phyloP scores from a whole-genome alignment of 2,797 vertebrate species.

The Girardinus metallicus region DNA sequence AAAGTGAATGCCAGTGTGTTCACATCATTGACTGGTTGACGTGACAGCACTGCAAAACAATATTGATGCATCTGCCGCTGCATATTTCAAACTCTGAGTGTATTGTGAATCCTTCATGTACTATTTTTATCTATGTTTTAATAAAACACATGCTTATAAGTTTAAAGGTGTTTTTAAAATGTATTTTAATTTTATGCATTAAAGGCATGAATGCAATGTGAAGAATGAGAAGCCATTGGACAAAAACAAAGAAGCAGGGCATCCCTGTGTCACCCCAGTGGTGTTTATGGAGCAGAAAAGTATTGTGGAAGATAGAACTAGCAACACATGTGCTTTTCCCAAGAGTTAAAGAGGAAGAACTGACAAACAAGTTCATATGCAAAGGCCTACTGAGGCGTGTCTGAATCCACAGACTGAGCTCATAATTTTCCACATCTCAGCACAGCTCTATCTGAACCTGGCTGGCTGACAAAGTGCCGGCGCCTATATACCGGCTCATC shows the following conservation, averaged over 20 bases:
- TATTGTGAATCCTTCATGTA: neutral
- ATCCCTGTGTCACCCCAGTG: conserved; percentile 33
- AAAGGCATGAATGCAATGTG: neutral
- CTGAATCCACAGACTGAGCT: conserved; percentile 28
- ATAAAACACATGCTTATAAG: neutral
- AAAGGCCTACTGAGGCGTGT: conserved; percentile 19
- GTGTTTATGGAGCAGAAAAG: conserved; percentile 31
- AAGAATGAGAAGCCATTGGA: conserved; percentile 17
- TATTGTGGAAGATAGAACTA: conserved; percentile 39
- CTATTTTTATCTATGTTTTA: neutral
- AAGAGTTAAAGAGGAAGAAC: conserved; percentile 14
- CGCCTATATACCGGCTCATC: conserved; percentile 47
- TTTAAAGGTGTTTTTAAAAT: neutral
- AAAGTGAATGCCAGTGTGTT: conserved; percentile 28
- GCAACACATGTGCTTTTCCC: conserved; percentile 22
- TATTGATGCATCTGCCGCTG: neutral
- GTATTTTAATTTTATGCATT: neutral
- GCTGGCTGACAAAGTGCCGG: conserved; percentile 41
- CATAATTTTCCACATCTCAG: conserved; percentile 43
- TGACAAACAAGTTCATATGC: neutral
- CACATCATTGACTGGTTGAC: conserved; percentile 21
- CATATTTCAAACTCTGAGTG: neutral
- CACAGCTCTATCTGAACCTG: conserved; percentile 36
- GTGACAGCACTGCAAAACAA: conserved; percentile 14
- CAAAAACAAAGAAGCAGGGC: conserved; percentile 49